Base-by-base conservation (phyloP, 2,113 vertebrate species). In the Marmota monax region DNA sequence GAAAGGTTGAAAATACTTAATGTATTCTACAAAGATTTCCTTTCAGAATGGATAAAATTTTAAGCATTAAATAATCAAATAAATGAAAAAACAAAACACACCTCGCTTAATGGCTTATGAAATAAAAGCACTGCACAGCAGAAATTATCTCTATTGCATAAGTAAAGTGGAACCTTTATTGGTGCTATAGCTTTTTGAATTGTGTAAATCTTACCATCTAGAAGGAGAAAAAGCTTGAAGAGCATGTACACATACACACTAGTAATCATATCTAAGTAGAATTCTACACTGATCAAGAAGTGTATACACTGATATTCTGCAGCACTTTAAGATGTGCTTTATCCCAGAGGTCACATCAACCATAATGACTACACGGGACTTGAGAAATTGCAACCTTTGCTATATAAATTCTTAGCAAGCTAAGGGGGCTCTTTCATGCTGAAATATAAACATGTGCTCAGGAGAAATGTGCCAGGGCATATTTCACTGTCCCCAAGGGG, bases 371-470 rank as follows among this genome's bases (percentile, higher is more conserved):
- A 95, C 82, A 96, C 92, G 96, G 51, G 69, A 86, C 95, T 82
- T 97, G 97, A 97, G 95, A 87, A 96, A 97, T 63, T 93, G 84
- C 92, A 85, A 85, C 23, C 94, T 95, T 90, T 23, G 51, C 89
- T 95, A 87, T 70, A 96, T 95, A 97, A 97, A 96, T 97, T 96
- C 77, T 79, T 73, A 77, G 93, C 85, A 72, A 72, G 82, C 85
- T 82, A 91, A 88, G 34, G 78, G 83, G 96, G 53, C 58, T 94
- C 72, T 84, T 95, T 90, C 92, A 72, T 29, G 20, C 90, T 95
- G 90, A 97, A 97, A 97, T 95, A 95, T 67, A 98, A 97, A 96
- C 92, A 95, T n/a, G 82, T 84, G 77, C 90, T 98, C 82, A 88
- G 65, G 72, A 97, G 92, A 83, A 97, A 97, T 88, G 92, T 91